Conservation (phyloP, 2,888 invertebrate genomes). For the Hoplodrina ambigua region DNA sequence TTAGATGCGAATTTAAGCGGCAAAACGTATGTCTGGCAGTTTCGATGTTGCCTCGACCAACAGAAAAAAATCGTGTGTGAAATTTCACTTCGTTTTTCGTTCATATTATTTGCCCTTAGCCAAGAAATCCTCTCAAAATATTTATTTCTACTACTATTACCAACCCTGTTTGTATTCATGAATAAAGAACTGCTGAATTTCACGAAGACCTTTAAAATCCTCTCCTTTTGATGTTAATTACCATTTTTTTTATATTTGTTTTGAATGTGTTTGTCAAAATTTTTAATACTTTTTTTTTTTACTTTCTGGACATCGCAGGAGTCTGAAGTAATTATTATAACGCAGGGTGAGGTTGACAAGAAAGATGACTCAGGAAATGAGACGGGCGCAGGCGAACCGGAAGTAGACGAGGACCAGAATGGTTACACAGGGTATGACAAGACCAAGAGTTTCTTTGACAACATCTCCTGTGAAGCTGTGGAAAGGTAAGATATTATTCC, state of each 20-base stretch:
- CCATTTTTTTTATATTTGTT: slow-evolving; percentile 11
- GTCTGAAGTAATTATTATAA: slow-evolving; percentile 66
- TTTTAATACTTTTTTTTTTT: slow-evolving; percentile 31
- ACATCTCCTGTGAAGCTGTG: slow-evolving; percentile 99
- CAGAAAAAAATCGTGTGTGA: too few relatives aligned
- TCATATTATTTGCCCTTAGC: too few relatives aligned
- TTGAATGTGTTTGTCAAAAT: slow-evolving; percentile 20
- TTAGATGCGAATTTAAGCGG: too few relatives aligned
- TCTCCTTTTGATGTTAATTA: slow-evolving; percentile 1
- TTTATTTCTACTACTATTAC: too few relatives aligned
- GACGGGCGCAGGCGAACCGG: slow-evolving; percentile 95
- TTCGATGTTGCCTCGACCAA: too few relatives aligned
- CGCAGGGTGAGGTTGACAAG: slow-evolving; percentile 93
- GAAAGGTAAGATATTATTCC: slow-evolving; percentile 92
- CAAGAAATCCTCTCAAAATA: neutral
- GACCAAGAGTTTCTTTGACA: slow-evolving; percentile 99
- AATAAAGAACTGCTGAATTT: slow-evolving; percentile 4
- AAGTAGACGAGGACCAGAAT: slow-evolving; percentile 93
- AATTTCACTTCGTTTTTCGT: too few relatives aligned
- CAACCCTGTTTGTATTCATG: neutral
- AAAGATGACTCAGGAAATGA: slow-evolving; percentile 98
- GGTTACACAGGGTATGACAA: slow-evolving; percentile 96
- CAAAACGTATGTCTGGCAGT: too few relatives aligned
- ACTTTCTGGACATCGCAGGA: slow-evolving; percentile 57
- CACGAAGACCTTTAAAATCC: neutral